Evolutionary conservation across 1,140 invertebrate species (phyloP), one percentile per base, ranked within the genome.

Genomic region (Teleogryllus occipitalis): DNA sequence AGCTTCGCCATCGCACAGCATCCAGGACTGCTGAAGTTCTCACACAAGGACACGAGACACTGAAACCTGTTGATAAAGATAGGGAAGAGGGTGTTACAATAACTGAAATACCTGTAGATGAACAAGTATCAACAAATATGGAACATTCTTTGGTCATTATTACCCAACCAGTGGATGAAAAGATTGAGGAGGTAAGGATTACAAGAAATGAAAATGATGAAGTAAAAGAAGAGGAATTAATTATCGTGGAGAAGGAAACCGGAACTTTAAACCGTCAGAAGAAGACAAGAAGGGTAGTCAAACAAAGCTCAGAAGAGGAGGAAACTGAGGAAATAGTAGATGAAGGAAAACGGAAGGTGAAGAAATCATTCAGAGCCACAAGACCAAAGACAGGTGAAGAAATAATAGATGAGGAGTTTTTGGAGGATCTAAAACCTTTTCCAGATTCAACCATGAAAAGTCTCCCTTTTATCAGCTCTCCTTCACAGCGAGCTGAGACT

Each of bases 181-280:
- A 82, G 81, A 73, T 78, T 39, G 54, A 80, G 74, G 72, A 81
- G 39, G 65, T 75, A 18, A 79, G 80, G 65, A 73, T 81, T 74
- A 81, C 82, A 80, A 80, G 82, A 80, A 84, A 84, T 76, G 82
- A 83, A 80, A 81, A 84, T 74, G 78, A 84, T 78, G 82, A 82
- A 76, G 78, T 82, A 46, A 78, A 21, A 65, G 84, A 86, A 82
- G 86, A 87, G 80, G 84, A 87, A 82, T 82, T 87, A 81, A 82
- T 86, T 78, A 82, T 84, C 54, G 83, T 87, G 76, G 86, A 87
- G 78, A 83, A 83, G 18, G 84, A 83, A 80, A 84, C 83, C 80
- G 82, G 83, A 81, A 84, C 83, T 80, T 82, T 83, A 81, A 81
- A 81, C 76, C 80, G 22, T 77, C 49, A 47, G 21, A 65, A 80